A percentile compares a stretch with the other conserved stretches of the same genome.
Conservation (phyloP, 1,140 invertebrate genomes). For the Micrasema longulum region DNA sequence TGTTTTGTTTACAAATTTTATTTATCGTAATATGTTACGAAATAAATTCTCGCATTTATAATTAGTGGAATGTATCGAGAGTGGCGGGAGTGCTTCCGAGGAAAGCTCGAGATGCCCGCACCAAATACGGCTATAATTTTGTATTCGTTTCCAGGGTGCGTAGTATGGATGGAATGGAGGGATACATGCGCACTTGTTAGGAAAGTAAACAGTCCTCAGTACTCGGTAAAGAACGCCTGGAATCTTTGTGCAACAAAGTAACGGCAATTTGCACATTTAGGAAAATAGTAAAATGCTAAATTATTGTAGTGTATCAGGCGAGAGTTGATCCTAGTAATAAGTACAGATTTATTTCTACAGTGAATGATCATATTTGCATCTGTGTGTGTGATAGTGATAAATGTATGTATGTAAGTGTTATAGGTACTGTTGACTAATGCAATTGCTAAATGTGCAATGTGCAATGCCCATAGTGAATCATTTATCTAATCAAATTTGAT, state of each 20-base stretch:
- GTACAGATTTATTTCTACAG: constrained; percentile 1
- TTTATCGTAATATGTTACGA: not conserved
- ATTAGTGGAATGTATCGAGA: no score
- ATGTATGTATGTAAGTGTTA: constrained; percentile 18
- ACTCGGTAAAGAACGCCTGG: not conserved
- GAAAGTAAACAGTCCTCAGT: no score
- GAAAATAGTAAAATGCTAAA: constrained; percentile 20
- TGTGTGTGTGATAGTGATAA: constrained; percentile 26
- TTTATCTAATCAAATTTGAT: no score
- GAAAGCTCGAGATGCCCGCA: no score
- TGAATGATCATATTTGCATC: constrained; percentile 35
- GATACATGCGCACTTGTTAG: no score
- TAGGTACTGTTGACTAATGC: constrained; percentile 25
- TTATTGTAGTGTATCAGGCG: constrained; percentile 13
- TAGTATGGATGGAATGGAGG: no score
- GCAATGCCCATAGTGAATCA: no score
- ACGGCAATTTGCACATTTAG: constrained; percentile 7
- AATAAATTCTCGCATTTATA: not conserved
- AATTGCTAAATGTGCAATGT: not conserved
- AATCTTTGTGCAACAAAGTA: not conserved
- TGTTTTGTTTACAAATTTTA: not conserved
- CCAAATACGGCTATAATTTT: no score
- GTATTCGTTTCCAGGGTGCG: no score
- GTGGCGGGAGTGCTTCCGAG: no score
- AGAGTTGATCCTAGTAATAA: constrained; percentile 6